phyloP scores from a whole-genome alignment of 2,113 vertebrate species.

The Mionectes macconnelli region DNA sequence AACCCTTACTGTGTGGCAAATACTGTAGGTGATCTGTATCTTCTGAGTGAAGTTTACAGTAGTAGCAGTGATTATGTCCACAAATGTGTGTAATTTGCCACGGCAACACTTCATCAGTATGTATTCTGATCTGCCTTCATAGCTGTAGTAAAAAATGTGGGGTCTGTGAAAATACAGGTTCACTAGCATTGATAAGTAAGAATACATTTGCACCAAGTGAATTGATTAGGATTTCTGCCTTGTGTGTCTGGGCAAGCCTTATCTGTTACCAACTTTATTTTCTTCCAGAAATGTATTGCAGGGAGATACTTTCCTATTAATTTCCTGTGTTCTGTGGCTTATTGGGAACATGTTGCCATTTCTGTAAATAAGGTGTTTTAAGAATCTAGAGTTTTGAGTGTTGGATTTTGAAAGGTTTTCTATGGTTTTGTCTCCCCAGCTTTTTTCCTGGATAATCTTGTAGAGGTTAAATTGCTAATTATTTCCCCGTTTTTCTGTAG shows the following conservation, averaged over 20 bases:
- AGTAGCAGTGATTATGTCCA: background rate
- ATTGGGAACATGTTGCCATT: background rate
- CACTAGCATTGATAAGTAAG: background rate
- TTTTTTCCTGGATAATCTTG: background rate
- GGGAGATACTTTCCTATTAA: background rate
- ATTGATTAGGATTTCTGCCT: background rate
- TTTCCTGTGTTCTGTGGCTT: background rate
- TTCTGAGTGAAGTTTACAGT: background rate
- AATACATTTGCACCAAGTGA: background rate
- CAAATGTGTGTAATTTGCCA: background rate
- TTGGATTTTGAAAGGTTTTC: background rate
- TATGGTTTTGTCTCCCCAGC: background rate
- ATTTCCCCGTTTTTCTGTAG: conserved; percentile 61
- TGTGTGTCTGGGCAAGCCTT: background rate
- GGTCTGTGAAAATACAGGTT: background rate
- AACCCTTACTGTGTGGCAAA: background rate
- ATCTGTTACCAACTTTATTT: background rate
- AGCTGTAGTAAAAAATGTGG: background rate
- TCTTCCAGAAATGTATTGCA: background rate
- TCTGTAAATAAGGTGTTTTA: conserved; percentile 16
- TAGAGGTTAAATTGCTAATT: background rate
- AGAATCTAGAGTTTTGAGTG: background rate
- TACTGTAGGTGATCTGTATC: background rate
- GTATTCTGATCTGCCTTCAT: background rate
- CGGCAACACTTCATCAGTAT: background rate